Conservation (phyloP, 2,888 invertebrate genomes). For the Oligia fasciuncula region DNA sequence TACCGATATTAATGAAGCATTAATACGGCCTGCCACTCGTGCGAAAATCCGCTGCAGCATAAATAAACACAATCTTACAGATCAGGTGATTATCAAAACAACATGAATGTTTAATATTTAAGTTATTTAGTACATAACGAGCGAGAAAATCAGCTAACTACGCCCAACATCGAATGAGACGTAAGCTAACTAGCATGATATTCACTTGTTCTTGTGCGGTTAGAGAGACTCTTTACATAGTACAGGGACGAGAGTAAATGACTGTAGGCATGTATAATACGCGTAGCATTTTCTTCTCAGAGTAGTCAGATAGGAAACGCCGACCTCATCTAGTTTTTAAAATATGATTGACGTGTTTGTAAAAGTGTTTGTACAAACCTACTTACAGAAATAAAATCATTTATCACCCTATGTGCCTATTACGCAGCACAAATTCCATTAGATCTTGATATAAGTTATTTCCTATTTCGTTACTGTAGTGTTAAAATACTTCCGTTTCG, state of each 20-base stretch:
- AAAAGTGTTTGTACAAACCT: no score
- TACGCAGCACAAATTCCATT: conserved; percentile 10
- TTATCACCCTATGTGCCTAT: background rate
- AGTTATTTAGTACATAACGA: conserved; percentile 51
- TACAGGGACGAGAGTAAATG: background rate
- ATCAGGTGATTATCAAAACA: conserved; percentile 62
- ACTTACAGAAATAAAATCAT: no score
- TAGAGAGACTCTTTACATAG: conserved; percentile 33
- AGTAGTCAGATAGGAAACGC: no score
- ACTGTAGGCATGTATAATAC: background rate
- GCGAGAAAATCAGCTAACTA: conserved; percentile 55
- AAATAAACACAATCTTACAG: conserved; percentile 56
- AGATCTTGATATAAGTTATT: conserved; percentile 46
- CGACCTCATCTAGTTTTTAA: no score
- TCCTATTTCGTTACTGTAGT: conserved; percentile 43
- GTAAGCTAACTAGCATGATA: conserved; percentile 25
- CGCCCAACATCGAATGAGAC: conserved; percentile 59
- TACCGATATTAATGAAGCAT: conserved; percentile 56
- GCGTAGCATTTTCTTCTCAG: background rate
- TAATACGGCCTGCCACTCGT: conserved; percentile 47
- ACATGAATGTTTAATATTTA: conserved; percentile 58
- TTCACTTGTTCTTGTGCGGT: conserved; percentile 18
- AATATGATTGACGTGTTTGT: no score
- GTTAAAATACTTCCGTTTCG: conserved; percentile 42
- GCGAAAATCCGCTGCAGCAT: conserved; percentile 56